Evolutionary conservation across 2,113 vertebrate species (phyloP).

Genomic region (Callithrix jacchus): DNA sequence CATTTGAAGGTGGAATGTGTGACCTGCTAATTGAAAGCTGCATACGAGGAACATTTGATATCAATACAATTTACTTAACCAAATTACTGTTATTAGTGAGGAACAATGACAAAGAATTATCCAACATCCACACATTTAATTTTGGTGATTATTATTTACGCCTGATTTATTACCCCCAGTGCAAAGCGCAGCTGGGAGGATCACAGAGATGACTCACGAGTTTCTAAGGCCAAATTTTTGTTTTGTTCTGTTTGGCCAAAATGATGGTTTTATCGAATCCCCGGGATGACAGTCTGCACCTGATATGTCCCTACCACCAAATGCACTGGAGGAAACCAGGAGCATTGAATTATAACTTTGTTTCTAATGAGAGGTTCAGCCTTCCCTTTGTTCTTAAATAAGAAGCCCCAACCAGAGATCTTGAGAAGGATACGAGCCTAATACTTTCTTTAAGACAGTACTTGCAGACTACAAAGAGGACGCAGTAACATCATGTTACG

Average conservation of each 20-base stretch:
- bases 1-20: constrained; percentile 61
- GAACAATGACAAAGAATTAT: constrained; percentile 65
- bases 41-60: constrained; percentile 54
- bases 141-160: constrained; percentile 78
- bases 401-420: constrained; percentile 35
- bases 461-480: constrained; percentile 47
- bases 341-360: constrained; percentile 74
- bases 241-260: constrained; percentile 75
- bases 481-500: background rate
- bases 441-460: constrained; percentile 57
- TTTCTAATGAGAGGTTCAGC: constrained; percentile 74
- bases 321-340: constrained; percentile 66
- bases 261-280: constrained; percentile 68
- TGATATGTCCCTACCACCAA: constrained; percentile 30
- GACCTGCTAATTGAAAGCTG: constrained; percentile 65
- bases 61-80: constrained; percentile 62
- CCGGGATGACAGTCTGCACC: constrained; percentile 54
- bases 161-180: constrained; percentile 64
- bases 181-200: constrained; percentile 76
- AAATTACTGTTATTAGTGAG: constrained; percentile 76
- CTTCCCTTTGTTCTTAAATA: constrained; percentile 70
- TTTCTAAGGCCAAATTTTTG: constrained; percentile 64
- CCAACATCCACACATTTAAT: constrained; percentile 67
- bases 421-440: constrained; percentile 37
- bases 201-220: constrained; percentile 59